A percentile compares a stretch with the other conserved stretches of the same genome.
These are phyloP conservation scores for Halcyon smyrnensis DNA, from an alignment of 2,797 vertebrate genomes.

Conservation along the genomic window DNA sequence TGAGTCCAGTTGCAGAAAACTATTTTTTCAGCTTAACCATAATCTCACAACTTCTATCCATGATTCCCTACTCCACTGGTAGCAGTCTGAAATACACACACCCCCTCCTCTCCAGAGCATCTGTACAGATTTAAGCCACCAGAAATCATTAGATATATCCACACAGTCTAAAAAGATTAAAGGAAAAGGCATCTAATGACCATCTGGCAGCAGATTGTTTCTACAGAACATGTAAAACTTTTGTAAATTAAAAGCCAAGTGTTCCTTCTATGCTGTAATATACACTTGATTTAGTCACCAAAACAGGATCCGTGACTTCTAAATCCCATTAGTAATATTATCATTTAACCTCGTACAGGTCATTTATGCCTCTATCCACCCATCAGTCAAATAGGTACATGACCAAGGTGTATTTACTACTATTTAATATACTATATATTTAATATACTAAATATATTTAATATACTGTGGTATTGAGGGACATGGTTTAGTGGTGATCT, in stretches of 20 bases:
- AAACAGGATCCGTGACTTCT: not conserved
- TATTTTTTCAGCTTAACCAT: not conserved
- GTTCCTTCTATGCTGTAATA: not conserved
- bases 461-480: not conserved
- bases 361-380: not conserved
- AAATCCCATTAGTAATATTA: not conserved
- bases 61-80: not conserved
- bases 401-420: not conserved
- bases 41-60: not conserved
- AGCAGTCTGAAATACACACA: not conserved
- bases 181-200: not conserved
- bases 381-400: not conserved
- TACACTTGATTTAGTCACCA: not conserved
- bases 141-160: not conserved
- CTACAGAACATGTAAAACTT: not conserved
- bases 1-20: not conserved
- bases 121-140: not conserved
- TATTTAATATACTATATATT: not conserved
- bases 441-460: not conserved
- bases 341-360: not conserved
- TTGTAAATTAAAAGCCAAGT: not conserved
- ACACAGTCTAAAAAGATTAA: not conserved
- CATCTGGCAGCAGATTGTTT: not conserved
- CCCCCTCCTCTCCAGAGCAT: not conserved
- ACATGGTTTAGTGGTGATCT: not conserved